These are phyloP conservation scores for Notoglanidium macrostoma DNA, from an alignment of 2,797 vertebrate genomes.

Conservation along the genomic window DNA sequence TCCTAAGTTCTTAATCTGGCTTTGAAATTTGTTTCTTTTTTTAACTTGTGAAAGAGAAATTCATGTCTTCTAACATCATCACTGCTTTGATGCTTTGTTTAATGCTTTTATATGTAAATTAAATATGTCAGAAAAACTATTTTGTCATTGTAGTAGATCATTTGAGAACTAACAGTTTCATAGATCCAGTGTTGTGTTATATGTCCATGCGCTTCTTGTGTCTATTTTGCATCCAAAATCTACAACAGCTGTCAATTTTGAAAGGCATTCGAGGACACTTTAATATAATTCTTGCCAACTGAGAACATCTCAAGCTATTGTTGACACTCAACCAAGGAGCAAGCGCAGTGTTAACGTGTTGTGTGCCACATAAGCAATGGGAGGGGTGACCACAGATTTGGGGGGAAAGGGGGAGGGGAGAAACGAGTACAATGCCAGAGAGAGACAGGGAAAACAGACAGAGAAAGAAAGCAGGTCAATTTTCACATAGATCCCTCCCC, in stretches of 20 bases:
- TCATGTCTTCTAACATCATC: neutral
- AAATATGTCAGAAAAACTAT: neutral
- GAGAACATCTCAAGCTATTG: neutral
- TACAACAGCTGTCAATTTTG: neutral
- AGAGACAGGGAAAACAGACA: constrained; percentile 25
- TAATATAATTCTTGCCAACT: constrained; percentile 2
- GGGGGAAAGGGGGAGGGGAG: constrained; percentile 38
- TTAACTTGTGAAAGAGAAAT: neutral
- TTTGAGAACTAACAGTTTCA: neutral
- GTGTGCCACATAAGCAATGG: constrained; percentile 90
- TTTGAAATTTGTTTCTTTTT: neutral
- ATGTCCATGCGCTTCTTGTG: neutral
- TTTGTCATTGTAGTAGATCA: neutral
- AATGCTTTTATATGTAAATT: neutral
- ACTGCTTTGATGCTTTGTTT: constrained; percentile 4
- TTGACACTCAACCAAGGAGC: constrained; percentile 14
- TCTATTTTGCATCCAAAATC: neutral
- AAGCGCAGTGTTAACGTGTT: constrained; percentile 68
- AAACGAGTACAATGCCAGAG: constrained; percentile 36
- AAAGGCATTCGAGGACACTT: neutral
- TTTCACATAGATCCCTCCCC: constrained; percentile 56
- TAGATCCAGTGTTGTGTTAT: neutral
- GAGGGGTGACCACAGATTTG: constrained; percentile 48
- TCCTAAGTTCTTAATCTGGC: neutral
- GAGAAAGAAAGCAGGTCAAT: constrained; percentile 52